Evolutionary conservation across 2,113 vertebrate genomes (phyloP), one percentile per base, ranked within the genome.

Genomic region (Oryzias curvinotus): DNA sequence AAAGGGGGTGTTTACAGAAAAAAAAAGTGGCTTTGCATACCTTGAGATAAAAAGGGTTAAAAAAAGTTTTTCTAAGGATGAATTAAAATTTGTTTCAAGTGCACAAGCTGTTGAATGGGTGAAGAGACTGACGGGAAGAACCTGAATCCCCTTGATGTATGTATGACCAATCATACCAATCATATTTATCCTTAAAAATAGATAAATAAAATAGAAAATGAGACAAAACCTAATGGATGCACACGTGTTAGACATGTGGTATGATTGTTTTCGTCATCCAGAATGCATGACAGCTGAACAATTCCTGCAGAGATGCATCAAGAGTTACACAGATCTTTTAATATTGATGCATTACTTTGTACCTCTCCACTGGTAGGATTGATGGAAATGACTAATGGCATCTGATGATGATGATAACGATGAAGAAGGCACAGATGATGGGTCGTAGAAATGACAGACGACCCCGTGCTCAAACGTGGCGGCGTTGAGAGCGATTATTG

Each of bases 391-490:
- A 86, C 78, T 87, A 88, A 89, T 86, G 81, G 68, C 58, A 61
- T 80, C 70, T 88, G 86, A 89, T 89, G 85, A 89, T 82, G 84
- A 86, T 88, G 85, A 89, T 77, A 84, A 81, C 83, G 85, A 90
- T 82, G 87, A 89, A 85, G 84, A 81, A 85, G 83, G 76, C 80
- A 71, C 52, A 64, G 79, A 85, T 86, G 88, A 86, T 54, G 76
- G 75, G 79, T 80, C 84, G 82, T 88, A 88, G 88, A 90, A 85
- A 85, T 87, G 85, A 90, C 57, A 71, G 79, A 90, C 86, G 85
- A 75, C 75, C 21, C 52, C 52, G 5, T 47, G 79, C 67, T 80
- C 53, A 77, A 75, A 81, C 65, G 72, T 54, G 65, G 60, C 55
- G 36, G 76, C 69, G 15, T 46, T 14, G 72, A 75, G 78, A 64